Evolutionary conservation across 2,797 vertebrate genomes (phyloP), one percentile per base, ranked within the genome.

Genomic region (Muraenolepis orangiensis): DNA sequence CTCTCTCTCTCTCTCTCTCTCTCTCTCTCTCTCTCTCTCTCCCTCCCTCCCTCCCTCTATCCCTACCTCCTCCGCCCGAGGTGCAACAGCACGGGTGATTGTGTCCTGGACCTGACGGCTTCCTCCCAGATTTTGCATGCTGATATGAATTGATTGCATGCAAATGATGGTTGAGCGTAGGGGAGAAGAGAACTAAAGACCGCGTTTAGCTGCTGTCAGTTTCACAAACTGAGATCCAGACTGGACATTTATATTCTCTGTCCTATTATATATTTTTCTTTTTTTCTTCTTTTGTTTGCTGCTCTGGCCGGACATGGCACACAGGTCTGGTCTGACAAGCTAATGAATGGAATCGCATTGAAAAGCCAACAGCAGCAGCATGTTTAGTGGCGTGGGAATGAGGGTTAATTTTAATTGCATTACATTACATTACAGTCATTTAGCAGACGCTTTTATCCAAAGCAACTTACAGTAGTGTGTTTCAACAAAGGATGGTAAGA

Each of bases 91-190:
- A n/a, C n/a, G n/a, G 51, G 51, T 57, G 51, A 57, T 23, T n/a
- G 51, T 6, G 51, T 57, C 20, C 51, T 23, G 51, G 51, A n/a
- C 20, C 5, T 6, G 90, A 87, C 79, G 74, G 86, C n/a, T n/a
- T n/a, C n/a, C n/a, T n/a, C n/a, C n/a, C 89, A 91, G 86, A 91
- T 91, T 79, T 82, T 69, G 84, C 82, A 72, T 70, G 79, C 90
- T 90, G 91, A 92, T 92, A 92, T 89, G 91, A 93, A 92, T 92
- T 91, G 90, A 92, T 90, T 91, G 88, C 87, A 91, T 92, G 88
- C 90, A 93, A 92, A 94, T 92, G 86, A 88, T 87, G 85, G 51
- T 10, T 42, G 12, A 42, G 85, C 87, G 85, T 46, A 31, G 72
- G 76, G 83, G 81, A 81, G 81, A 87, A 85, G 85, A 70, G 80